phyloP scores from a whole-genome alignment of 2,888 invertebrate genomes.

The Meiosimyza platycephala region DNA sequence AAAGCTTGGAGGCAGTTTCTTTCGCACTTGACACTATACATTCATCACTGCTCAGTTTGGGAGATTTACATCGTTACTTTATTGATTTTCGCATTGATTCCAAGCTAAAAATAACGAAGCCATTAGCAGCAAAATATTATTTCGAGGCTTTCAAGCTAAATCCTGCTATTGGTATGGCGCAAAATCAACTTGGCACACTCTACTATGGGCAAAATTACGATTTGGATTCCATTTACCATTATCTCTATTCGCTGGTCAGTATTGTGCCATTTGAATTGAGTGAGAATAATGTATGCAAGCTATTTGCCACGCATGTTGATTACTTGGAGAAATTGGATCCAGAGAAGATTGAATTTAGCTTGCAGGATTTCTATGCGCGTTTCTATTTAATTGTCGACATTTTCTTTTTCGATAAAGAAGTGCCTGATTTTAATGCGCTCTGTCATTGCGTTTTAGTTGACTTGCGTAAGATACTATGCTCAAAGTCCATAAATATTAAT shows the following conservation, averaged over 20 bases:
- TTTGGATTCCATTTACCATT: slow-evolving; percentile 89
- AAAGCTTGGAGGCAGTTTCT: slow-evolving; percentile 71
- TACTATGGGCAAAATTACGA: slow-evolving; percentile 83
- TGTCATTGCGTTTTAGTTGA: slow-evolving; percentile 79
- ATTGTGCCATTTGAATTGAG: slow-evolving; percentile 89
- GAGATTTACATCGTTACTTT: slow-evolving; percentile 87
- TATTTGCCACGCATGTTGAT: slow-evolving; percentile 77
- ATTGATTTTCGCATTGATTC: slow-evolving; percentile 66
- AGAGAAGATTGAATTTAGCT: slow-evolving; percentile 65
- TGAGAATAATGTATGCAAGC: slow-evolving; percentile 83
- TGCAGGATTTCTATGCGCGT: slow-evolving; percentile 69
- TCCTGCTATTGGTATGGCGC: slow-evolving; percentile 88
- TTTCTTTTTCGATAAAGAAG: slow-evolving; percentile 70
- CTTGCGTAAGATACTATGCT: slow-evolving; percentile 78
- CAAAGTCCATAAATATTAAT: slow-evolving; percentile 71
- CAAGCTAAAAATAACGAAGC: slow-evolving; percentile 58
- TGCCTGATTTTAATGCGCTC: slow-evolving; percentile 74
- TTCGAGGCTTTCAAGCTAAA: slow-evolving; percentile 83
- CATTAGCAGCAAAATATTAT: slow-evolving; percentile 81
- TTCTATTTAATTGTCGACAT: slow-evolving; percentile 68
- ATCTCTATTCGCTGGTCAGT: slow-evolving; percentile 85
- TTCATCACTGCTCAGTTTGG: slow-evolving; percentile 87
- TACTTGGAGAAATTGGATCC: slow-evolving; percentile 71
- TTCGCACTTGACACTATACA: slow-evolving; percentile 83
- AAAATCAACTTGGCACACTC: slow-evolving; percentile 93